Conservation (phyloP, 1,140 invertebrate species). For the Drosophila obscura region DNA sequence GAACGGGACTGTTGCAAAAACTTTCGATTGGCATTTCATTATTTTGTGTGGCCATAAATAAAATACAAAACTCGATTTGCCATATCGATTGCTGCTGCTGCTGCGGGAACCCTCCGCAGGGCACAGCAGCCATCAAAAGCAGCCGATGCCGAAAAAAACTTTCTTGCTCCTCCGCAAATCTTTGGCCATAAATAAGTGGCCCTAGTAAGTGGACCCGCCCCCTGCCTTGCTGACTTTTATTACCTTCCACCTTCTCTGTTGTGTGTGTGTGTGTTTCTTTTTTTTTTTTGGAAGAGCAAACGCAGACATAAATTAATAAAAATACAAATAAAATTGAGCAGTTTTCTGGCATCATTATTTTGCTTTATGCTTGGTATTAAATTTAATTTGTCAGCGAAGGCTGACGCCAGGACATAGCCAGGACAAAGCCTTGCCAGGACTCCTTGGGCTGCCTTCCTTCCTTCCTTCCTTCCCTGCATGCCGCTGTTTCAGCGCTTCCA, state of each 20-base stretch:
- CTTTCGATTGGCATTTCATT: constrained; percentile 80
- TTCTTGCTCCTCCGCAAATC: constrained; percentile 40
- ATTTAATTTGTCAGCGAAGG: constrained; percentile 58
- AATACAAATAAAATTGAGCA: constrained; percentile 72
- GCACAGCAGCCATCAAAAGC: constrained; percentile 56
- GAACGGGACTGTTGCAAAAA: constrained; percentile 28
- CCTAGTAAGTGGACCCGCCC: constrained; percentile 2
- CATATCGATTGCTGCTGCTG: constrained; percentile 52
- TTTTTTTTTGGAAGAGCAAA: constrained; percentile 15
- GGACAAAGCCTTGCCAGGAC: constrained; percentile 9
- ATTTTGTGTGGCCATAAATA: constrained; percentile 65
- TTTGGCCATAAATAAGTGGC: constrained; percentile 66
- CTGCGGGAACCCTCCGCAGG: not conserved
- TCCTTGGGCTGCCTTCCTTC: not conserved
- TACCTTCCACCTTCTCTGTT: constrained; percentile 58
- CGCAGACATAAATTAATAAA: constrained; percentile 52
- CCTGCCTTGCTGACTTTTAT: constrained; percentile 54
- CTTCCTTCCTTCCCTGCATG: too few relatives aligned
- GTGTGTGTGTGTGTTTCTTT: not conserved
- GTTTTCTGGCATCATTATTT: constrained; percentile 48
- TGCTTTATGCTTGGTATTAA: constrained; percentile 57
- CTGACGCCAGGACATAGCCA: constrained; percentile 4
- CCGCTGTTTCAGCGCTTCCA: too few relatives aligned
- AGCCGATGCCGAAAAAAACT: constrained; percentile 34
- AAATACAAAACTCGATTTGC: constrained; percentile 62